Evolutionary conservation across 2,113 vertebrate species (phyloP), one percentile per base, ranked within the genome.

Genomic region (Meriones unguiculatus): DNA sequence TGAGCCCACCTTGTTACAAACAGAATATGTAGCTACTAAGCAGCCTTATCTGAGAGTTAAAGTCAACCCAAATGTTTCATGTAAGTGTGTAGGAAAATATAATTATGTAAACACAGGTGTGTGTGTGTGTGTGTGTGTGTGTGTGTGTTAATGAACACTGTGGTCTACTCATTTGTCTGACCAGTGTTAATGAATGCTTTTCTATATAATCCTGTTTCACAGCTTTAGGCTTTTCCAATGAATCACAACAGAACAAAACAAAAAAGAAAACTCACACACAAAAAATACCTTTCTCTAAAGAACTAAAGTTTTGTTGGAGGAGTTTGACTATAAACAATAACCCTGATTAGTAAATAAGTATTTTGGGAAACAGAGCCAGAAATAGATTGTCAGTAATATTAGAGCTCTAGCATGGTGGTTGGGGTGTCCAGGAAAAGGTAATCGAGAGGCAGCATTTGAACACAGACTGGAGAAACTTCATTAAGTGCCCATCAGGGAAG

Each of bases 21-120:
- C 17, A 90, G 84, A 72, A 52, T 22, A 35, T 24, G 32, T 73
- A 35, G 22, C 86, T 84, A 76, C 41, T 80, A 59, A 52, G 28
- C 57, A 92, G 84, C 2, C 17, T 94, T 32, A 38, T 32, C 22
- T 38, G 69, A 72, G 46, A 87, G n/a, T 46, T 81, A 72, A 78
- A 95, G 73, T 41, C 84, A 92, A 93, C 88, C 20, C 73, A 75
- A 67, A 30, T 67, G 2, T 1, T 95, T 88, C 52, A 59, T 22
- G 9, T 76, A 46, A 77, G 25, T 57, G 25, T 91, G 13, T 75
- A 73, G 22, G 50, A 41, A 38, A 17, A 14, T 67, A 24, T 35
- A 13, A 69, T 18, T n/a, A 46, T 52, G 57, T 59, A 11, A 73
- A 38, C 38, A 24, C 18, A 2, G 38, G 17, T 72, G 14, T 50